These are phyloP conservation scores for Trissolcus basalis DNA, from an alignment of 1,140 invertebrate genomes.

Conservation along the genomic window DNA sequence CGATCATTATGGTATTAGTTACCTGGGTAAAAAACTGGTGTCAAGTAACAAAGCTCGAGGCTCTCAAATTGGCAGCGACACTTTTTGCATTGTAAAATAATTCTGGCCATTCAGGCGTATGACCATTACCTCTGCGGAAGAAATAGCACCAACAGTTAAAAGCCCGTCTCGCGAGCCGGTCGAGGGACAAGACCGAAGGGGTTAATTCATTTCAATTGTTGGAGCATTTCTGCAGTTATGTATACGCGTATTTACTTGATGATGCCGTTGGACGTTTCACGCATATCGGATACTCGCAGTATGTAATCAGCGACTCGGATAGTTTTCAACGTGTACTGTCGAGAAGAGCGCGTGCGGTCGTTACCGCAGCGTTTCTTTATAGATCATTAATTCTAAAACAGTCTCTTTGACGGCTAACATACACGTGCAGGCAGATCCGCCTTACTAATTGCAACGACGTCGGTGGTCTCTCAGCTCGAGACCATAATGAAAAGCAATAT, in stretches of 20 bases:
- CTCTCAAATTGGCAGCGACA: constrained; percentile 17
- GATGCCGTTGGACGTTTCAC: constrained; percentile 53
- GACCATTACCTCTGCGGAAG: constrained; percentile 23
- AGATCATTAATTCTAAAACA: constrained; percentile 65
- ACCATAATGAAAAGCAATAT: constrained; percentile 62
- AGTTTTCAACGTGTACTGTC: constrained; percentile 59
- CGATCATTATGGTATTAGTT: constrained; percentile 15
- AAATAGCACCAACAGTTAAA: constrained; percentile 36
- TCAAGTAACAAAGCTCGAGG: constrained; percentile 19
- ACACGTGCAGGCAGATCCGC: constrained; percentile 61
- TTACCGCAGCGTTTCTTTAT: constrained; percentile 62
- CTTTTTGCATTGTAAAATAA: constrained; percentile 45
- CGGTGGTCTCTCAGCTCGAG: constrained; percentile 54
- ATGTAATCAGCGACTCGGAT: constrained; percentile 59
- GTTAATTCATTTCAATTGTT: constrained; percentile 55
- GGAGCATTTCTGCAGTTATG: constrained; percentile 49
- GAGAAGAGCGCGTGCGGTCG: constrained; percentile 56
- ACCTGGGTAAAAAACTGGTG: constrained; percentile 17
- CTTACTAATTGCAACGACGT: constrained; percentile 63
- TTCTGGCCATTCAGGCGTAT: constrained; percentile 22
- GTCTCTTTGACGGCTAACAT: constrained; percentile 60
- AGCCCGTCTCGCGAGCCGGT: constrained; percentile 21
- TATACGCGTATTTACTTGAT: constrained; percentile 39
- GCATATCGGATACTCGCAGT: constrained; percentile 53
- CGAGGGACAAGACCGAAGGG: constrained; percentile 33